Evolutionary conservation across 2,797 vertebrate genomes (phyloP), one percentile per base, ranked within the genome.

Genomic region (Momotus momota): DNA sequence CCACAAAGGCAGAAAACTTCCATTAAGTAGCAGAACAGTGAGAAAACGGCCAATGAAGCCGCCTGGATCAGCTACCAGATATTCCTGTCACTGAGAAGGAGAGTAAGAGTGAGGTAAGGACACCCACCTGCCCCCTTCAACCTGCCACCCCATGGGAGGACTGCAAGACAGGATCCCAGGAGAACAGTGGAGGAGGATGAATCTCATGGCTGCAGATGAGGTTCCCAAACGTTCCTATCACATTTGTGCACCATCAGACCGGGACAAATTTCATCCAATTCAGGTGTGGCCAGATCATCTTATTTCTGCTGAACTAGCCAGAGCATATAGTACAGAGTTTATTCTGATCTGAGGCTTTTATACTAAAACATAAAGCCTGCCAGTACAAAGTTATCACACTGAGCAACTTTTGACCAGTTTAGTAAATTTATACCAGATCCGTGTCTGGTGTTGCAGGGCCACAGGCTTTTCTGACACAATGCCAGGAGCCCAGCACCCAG

Each of bases 311-410:
- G 35, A 90, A 41, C 29, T 8, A 48, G 52, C 1, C 54, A 69
- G 45, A 64, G 33, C 26, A 15, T 9, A 5, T 3, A 52, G 40
- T 16, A 26, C 10, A 46, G 72, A 67, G 14, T 71, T 75, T 64
- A 40, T n/a, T 86, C 43, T 52, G 26, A 70, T 41, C 20, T 3
- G 0, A 11, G 13, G n/a, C 6, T 73, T 55, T 69, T 61, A 54
- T 43, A 40, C 43, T 55, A 70, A 52, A 64, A 73, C 26, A 33
- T 21, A 74, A 65, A 69, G 26, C n/a, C 40, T 43, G 17, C 12
- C 40, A 31, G 10, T 40, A n/a, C 18, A 38, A 67, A 48, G 46
- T 13, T 54, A 31, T 27, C 8, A 65, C 0, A 0, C 0, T 35
- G 55, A 43, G 57, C 66, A 87, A 57, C 46, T 81, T 78, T 6